Conservation (phyloP, 2,113 vertebrate genomes). For the Epinephelus lanceolatus region DNA sequence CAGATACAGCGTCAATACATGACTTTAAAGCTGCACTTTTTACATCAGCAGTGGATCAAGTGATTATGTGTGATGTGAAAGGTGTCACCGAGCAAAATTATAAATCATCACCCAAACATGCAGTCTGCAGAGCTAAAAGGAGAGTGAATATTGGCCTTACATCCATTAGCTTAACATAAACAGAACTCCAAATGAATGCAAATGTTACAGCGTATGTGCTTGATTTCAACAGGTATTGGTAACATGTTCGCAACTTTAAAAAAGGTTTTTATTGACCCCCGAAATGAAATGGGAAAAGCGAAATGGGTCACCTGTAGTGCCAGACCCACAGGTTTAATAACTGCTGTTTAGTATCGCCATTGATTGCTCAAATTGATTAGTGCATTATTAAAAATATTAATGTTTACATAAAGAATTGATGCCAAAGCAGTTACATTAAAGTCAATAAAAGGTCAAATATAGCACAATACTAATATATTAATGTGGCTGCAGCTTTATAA, state of each 20-base stretch:
- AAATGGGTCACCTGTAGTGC: no score
- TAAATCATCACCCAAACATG: no score
- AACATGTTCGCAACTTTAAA: neutral
- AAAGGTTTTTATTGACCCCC: neutral
- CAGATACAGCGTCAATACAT: slow-evolving; percentile 31
- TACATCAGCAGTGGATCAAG: neutral
- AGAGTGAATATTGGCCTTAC: no score
- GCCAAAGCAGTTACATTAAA: no score
- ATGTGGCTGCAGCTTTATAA: no score
- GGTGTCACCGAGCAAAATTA: neutral
- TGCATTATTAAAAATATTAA: no score
- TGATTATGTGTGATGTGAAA: neutral
- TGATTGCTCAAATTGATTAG: no score
- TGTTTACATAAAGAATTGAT: no score
- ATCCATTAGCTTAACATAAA: neutral
- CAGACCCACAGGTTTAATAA: neutral
- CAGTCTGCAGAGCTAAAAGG: no score
- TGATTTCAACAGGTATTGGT: neutral
- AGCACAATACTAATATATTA: no score
- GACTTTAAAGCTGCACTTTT: neutral
- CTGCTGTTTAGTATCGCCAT: no score
- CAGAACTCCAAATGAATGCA: neutral
- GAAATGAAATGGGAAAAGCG: neutral
- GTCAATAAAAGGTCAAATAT: no score
- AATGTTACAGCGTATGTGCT: neutral